Percentiles rank a stretch among this genome's conserved stretches.
Conservation (phyloP, 2,113 vertebrate species). For the Urocynchramus pylzowi region DNA sequence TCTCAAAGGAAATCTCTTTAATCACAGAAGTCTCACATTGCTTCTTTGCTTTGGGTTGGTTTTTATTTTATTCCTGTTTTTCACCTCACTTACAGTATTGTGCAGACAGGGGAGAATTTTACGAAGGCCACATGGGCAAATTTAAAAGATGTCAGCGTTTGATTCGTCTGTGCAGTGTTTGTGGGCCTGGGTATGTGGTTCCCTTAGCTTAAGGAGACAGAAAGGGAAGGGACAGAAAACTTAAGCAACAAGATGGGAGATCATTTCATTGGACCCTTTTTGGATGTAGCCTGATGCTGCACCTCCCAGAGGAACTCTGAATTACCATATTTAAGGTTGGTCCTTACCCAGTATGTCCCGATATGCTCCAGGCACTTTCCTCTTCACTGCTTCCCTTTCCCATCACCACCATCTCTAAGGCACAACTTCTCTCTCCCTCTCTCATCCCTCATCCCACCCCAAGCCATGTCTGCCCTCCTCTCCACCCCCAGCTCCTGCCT, state of each 20-base stretch:
- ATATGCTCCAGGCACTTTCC: neutral
- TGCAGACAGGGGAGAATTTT: neutral
- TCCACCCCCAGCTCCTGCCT: neutral
- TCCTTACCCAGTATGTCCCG: fast-evolving
- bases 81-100: neutral
- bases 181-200: neutral
- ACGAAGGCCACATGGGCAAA: neutral
- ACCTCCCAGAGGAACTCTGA: fast-evolving
- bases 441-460: neutral
- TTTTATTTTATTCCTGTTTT: neutral
- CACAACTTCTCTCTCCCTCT: neutral
- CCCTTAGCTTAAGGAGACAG: neutral
- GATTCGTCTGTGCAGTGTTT: neutral
- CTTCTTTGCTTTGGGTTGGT: neutral
- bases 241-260: neutral
- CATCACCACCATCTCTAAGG: neutral
- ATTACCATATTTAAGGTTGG: neutral
- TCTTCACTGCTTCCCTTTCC: neutral
- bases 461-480: neutral
- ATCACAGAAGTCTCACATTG: neutral
- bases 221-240: neutral
- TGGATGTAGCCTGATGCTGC: neutral
- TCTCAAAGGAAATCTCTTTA: neutral
- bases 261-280: neutral
- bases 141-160: neutral